Percentiles rank a stretch among this genome's conserved stretches.
phyloP scores from a whole-genome alignment of 2,113 vertebrate genomes.

The Neoarius graeffei region DNA sequence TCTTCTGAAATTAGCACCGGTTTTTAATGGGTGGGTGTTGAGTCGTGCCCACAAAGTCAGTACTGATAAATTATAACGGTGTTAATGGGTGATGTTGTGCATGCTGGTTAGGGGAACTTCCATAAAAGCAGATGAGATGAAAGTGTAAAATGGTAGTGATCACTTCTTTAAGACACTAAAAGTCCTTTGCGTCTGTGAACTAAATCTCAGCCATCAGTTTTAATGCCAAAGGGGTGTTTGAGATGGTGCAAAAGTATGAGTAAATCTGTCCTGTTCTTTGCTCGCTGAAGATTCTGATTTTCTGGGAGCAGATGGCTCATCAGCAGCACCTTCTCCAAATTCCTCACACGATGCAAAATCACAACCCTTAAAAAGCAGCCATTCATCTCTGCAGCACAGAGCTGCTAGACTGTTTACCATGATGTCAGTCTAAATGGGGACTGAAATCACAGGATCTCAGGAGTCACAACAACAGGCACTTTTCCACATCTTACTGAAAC shows the following conservation, averaged over 20 bases:
- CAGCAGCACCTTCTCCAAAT: constrained; percentile 35
- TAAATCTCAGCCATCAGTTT: neutral
- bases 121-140: neutral
- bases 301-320: constrained; percentile 51
- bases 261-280: neutral
- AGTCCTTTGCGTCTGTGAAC: neutral
- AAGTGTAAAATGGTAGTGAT: neutral
- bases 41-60: neutral
- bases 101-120: neutral
- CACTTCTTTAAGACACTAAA: neutral
- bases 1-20: neutral
- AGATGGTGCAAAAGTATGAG: neutral
- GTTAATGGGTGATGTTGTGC: neutral
- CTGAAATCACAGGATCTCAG: constrained; percentile 31
- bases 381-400: constrained; percentile 33
- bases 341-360: constrained; percentile 36
- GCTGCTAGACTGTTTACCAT: constrained; percentile 43
- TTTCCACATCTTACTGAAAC: neutral
- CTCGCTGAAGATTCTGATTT: neutral
- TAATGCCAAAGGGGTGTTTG: neutral
- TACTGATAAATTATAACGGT: neutral
- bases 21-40: neutral
- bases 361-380: constrained; percentile 43
- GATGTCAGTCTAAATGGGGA: constrained; percentile 46
- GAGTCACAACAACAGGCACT: constrained; percentile 6